Conservation (phyloP, 2,797 vertebrate genomes). For the Schizothorax lantsangensis region DNA sequence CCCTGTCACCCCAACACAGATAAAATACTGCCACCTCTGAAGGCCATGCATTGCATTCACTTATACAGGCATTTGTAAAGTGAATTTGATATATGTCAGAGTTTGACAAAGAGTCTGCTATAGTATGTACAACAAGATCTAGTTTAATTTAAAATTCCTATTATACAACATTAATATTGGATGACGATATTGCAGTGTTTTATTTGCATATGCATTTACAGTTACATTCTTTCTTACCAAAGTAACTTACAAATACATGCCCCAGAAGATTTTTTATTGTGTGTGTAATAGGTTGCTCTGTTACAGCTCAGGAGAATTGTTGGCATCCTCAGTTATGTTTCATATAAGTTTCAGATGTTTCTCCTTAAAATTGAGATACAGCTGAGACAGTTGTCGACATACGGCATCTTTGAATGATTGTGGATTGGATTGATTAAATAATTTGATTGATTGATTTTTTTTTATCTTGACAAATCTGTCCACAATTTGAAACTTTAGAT, state of each 20-base stretch:
- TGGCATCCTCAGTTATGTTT: neutral
- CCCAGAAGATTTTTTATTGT: neutral
- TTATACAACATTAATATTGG: constrained; percentile 16
- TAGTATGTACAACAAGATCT: neutral
- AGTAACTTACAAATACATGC: neutral
- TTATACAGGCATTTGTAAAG: constrained; percentile 42
- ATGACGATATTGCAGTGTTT: neutral
- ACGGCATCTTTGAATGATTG: neutral
- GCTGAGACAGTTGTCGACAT: neutral
- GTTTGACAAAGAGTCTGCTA: constrained; percentile 22
- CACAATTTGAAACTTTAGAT: neutral
- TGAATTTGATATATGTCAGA: constrained; percentile 29
- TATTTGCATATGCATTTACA: constrained; percentile 15
- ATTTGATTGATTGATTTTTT: neutral
- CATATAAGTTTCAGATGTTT: neutral
- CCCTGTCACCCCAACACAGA: constrained; percentile 59
- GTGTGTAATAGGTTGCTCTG: no score
- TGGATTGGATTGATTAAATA: neutral
- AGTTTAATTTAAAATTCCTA: constrained; percentile 7
- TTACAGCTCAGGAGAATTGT: neutral
- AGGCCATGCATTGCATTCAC: constrained; percentile 56
- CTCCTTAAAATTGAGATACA: neutral
- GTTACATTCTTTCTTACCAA: neutral
- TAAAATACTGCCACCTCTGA: constrained; percentile 61
- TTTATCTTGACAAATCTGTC: neutral